These are phyloP conservation scores for Hemiprocne comata DNA, from an alignment of 2,113 vertebrate genomes.

Conservation along the genomic window DNA sequence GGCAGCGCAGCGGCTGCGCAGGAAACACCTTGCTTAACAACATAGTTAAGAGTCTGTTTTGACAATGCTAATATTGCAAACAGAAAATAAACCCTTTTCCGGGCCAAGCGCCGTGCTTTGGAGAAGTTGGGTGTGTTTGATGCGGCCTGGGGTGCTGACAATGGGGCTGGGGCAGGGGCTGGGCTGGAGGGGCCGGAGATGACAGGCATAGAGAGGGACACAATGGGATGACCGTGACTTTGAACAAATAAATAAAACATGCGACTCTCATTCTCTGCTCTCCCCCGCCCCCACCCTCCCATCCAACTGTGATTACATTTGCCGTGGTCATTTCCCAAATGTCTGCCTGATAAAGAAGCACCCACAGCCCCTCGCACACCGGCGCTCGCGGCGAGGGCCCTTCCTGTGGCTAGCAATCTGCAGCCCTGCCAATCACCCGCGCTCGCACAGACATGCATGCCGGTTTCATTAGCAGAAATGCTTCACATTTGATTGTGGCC, in stretches of 20 bases:
- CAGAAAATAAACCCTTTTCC: slow-evolving; percentile 2
- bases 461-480: slow-evolving; percentile 60
- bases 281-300: slow-evolving; percentile 9
- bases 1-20: neutral
- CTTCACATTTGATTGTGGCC: slow-evolving; percentile 39
- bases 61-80: neutral
- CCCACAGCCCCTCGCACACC: slow-evolving; percentile 58
- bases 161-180: slow-evolving; percentile 63
- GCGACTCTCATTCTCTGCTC: slow-evolving; percentile 60
- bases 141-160: slow-evolving; percentile 65
- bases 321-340: slow-evolving; percentile 82
- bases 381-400: slow-evolving; percentile 64
- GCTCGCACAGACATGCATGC: slow-evolving; percentile 60
- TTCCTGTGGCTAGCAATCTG: slow-evolving; percentile 68
- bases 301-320: slow-evolving; percentile 76
- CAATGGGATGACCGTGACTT: slow-evolving; percentile 81
- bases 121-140: slow-evolving; percentile 31
- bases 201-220: slow-evolving; percentile 69
- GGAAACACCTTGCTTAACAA: neutral
- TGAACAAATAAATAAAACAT: slow-evolving; percentile 85
- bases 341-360: slow-evolving; percentile 62
- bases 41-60: neutral
- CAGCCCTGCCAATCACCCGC: slow-evolving; percentile 67
- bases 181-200: slow-evolving; percentile 66
- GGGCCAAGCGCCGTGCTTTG: neutral